phyloP scores from a whole-genome alignment of 2,797 vertebrate genomes.

The Lithobates pipiens region DNA sequence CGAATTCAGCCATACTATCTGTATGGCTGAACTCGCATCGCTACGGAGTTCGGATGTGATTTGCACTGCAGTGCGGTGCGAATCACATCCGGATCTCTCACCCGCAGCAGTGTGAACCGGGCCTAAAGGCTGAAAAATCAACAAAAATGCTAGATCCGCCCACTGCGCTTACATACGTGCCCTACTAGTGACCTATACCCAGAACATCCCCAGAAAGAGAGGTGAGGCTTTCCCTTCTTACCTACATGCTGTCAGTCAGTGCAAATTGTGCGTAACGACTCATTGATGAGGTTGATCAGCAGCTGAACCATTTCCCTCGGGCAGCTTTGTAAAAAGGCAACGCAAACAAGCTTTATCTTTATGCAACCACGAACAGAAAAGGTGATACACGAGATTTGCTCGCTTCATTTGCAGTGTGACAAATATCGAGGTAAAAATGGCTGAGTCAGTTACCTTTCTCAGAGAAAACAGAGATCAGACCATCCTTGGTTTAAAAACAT shows the following conservation, averaged over 20 bases:
- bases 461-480: neutral
- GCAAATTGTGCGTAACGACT: conserved; percentile 32
- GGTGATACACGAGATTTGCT: neutral
- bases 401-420: conserved; percentile 48
- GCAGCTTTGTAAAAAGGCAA: conserved; percentile 17
- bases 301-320: conserved; percentile 3
- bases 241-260: conserved; percentile 34
- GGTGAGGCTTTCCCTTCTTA: conserved; percentile 7
- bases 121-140: neutral
- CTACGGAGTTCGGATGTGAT: too few relatives aligned
- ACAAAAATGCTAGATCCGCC: neutral
- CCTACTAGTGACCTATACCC: neutral
- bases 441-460: neutral
- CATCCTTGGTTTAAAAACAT: neutral
- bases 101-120: too few relatives aligned
- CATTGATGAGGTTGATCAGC: conserved; percentile 16
- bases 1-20: too few relatives aligned
- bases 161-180: neutral
- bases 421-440: neutral
- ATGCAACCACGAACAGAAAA: conserved; percentile 6
- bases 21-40: too few relatives aligned
- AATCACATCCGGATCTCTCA: too few relatives aligned
- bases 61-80: too few relatives aligned
- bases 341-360: conserved; percentile 14
- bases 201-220: neutral